Conservation (phyloP, 2,113 vertebrate species). For the Malurus melanocephalus region DNA sequence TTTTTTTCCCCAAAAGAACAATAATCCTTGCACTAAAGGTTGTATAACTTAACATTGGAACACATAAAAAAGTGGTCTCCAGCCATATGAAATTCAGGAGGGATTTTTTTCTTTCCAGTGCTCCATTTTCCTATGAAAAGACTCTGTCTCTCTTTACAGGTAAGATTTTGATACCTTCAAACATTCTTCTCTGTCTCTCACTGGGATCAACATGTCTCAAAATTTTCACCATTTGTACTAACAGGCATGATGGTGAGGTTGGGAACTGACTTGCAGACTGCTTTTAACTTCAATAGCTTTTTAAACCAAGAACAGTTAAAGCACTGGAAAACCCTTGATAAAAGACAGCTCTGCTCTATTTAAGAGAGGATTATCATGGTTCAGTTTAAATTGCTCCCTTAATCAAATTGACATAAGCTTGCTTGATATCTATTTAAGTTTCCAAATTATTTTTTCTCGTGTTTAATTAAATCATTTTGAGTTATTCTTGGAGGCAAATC, state of each 20-base stretch:
- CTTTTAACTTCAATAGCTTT: background rate
- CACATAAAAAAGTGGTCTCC: background rate
- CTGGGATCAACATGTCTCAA: background rate
- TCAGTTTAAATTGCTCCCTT: slow-evolving; percentile 27
- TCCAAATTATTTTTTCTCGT: slow-evolving; percentile 7
- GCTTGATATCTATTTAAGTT: slow-evolving; percentile 32
- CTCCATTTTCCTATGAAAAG: background rate
- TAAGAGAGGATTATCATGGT: slow-evolving; percentile 13
- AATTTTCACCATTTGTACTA: background rate
- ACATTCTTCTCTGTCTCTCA: background rate
- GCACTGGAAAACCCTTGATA: background rate
- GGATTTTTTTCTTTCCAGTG: background rate
- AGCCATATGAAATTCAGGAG: background rate
- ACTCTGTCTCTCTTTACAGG: background rate
- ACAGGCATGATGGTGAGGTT: background rate
- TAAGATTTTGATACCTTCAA: background rate
- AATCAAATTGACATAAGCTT: slow-evolving; percentile 27
- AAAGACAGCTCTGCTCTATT: background rate
- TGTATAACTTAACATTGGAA: background rate
- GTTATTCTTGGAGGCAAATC: slow-evolving; percentile 27
- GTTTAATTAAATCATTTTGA: slow-evolving; percentile 40
- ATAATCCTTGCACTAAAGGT: background rate
- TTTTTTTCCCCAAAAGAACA: background rate
- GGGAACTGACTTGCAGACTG: background rate
- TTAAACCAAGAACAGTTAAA: background rate